These are phyloP conservation scores for Hippocampus mohnikei DNA, from an alignment of 2,113 vertebrate genomes.

Conservation along the genomic window DNA sequence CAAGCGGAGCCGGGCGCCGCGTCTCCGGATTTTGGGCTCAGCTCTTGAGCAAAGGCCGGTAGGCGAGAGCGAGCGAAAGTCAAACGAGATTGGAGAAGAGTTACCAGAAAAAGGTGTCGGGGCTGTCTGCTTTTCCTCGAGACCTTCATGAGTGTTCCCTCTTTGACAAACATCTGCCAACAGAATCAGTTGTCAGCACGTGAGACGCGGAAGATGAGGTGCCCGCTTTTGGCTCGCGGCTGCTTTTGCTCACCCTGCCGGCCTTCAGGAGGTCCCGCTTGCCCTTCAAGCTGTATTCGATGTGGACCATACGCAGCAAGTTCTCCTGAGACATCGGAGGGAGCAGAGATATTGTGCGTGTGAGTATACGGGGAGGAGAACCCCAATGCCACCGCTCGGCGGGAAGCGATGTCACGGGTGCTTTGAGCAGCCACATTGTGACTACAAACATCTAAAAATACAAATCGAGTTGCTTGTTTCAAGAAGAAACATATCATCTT, in stretches of 20 bases:
- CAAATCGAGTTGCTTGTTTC: too few species aligned
- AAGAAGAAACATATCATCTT: too few species aligned
- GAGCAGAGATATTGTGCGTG: constrained; percentile 21
- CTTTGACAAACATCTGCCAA: constrained; percentile 87
- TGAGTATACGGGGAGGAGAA: too few species aligned
- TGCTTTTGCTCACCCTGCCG: constrained; percentile 84
- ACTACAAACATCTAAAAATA: too few species aligned
- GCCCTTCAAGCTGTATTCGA: constrained; percentile 89
- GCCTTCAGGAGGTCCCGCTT: constrained; percentile 85
- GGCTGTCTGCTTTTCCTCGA: constrained; percentile 82
- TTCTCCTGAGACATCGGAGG: constrained; percentile 80
- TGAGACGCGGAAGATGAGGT: too few species aligned
- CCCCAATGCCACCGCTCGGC: not conserved
- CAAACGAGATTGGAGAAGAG: not conserved
- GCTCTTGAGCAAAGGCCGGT: not conserved
- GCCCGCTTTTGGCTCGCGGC: too few species aligned
- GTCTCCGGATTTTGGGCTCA: not conserved
- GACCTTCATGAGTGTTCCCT: constrained; percentile 89
- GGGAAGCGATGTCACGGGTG: constrained; percentile 19
- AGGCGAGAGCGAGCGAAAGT: not conserved
- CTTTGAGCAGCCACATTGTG: too few species aligned
- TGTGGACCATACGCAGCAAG: constrained; percentile 90
- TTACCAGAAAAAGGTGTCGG: constrained; percentile 91
- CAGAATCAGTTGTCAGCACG: constrained; percentile 1
- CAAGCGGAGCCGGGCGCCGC: not conserved